Base-by-base conservation (phyloP, 2,113 vertebrate genomes). In the Pipa parva region DNA sequence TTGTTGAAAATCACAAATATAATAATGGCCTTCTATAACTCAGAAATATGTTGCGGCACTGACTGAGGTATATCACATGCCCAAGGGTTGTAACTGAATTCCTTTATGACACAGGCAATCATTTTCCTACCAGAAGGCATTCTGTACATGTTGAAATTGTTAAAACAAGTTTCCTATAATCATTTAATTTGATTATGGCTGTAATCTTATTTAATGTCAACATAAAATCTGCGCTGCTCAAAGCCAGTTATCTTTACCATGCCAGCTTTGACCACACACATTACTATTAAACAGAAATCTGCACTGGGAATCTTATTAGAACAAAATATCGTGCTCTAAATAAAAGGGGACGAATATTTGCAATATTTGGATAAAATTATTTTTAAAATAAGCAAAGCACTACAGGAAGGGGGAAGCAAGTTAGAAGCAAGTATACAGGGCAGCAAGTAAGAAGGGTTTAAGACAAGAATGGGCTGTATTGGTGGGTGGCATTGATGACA, bases 61-160 rank as follows among this genome's bases (percentile, higher is more conserved):
- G 48, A 31, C 49, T 59, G 31, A 26, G 56, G 64, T 36, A 51
- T 39, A 51, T 51, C 22, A 28, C 17, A 68, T 51, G 56, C 45
- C 54, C n/a, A 49, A 15, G 29, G 64, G 45, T 59, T 50, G 55
- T 50, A 68, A 51, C 56, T 59, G 24, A 28, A 37, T 59, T 59
- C 45, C 24, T 68, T 59, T 39, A 59, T 68, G 46, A 59, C 45
- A 59, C 18, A 49, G 13, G 46, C 55, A 67, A 67, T 67, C 26
- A 58, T 67, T 51, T 59, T 20, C 28, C 24, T 51, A 20, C 55
- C 37, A 45, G 29, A 31, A 59, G n/a, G 52, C 22, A 58, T 59
- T 20, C 56, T 26, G 49, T 50, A 20, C 45, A 50, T 51, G 52
- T 49, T 49, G 37, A 37, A 25, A 57, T 13, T 4, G n/a, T 36